These are phyloP conservation scores for Perca flavescens DNA, from an alignment of 2,113 vertebrate species.

Conservation along the genomic window DNA sequence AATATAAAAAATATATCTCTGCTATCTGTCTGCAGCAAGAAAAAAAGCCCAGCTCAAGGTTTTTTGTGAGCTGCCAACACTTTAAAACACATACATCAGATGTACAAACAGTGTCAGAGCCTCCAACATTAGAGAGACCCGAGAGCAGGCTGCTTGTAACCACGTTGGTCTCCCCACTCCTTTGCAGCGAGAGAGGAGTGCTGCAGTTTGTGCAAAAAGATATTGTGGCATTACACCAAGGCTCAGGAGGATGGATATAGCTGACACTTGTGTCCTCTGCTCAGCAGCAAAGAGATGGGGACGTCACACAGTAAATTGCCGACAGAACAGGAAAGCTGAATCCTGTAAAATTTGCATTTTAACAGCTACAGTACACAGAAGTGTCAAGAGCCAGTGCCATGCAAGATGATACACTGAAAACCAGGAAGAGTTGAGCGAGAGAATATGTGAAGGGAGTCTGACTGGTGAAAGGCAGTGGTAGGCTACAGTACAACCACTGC, in stretches of 20 bases:
- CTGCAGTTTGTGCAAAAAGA: slow-evolving; percentile 55
- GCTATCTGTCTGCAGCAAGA: slow-evolving; percentile 25
- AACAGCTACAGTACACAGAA: slow-evolving; percentile 77
- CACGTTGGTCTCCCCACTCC: slow-evolving; percentile 10
- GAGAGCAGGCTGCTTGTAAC: slow-evolving; percentile 33
- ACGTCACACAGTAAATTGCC: slow-evolving; percentile 73
- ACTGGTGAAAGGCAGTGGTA: slow-evolving; percentile 25
- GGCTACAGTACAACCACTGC: not conserved
- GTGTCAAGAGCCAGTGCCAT: slow-evolving; percentile 71
- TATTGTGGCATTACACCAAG: slow-evolving; percentile 56
- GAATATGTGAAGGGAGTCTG: slow-evolving; percentile 37
- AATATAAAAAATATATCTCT: slow-evolving; percentile 11
- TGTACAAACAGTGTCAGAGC: slow-evolving; percentile 53
- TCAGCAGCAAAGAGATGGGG: slow-evolving; percentile 63
- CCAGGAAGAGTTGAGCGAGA: slow-evolving; percentile 43
- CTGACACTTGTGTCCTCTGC: slow-evolving; percentile 69
- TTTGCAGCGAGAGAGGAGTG: slow-evolving; percentile 33
- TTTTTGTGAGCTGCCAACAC: slow-evolving; percentile 45
- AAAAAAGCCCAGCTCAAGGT: slow-evolving; percentile 37
- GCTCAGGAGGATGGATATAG: slow-evolving; percentile 67
- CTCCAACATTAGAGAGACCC: slow-evolving; percentile 48
- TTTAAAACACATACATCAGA: slow-evolving; percentile 50
- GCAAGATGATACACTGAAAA: slow-evolving; percentile 59
- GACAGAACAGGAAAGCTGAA: slow-evolving; percentile 74
- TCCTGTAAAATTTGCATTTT: slow-evolving; percentile 80